Percentiles rank a stretch among this genome's conserved stretches.
Evolutionary conservation across 2,797 vertebrate genomes (phyloP).

Genomic region (Okamejei kenojei): DNA sequence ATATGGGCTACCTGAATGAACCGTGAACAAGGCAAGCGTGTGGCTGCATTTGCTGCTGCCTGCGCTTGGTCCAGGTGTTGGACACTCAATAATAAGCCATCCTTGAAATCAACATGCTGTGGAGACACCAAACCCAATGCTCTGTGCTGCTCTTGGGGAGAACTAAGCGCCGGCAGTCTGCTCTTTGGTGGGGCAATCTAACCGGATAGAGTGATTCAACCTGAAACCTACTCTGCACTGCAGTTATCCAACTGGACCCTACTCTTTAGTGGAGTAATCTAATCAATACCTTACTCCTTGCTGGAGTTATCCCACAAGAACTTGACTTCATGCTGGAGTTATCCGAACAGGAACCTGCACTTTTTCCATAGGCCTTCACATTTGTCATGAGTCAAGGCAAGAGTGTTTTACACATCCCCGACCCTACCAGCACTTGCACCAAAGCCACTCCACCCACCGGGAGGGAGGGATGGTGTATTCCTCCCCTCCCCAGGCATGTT

Average conservation of each 20-base stretch:
- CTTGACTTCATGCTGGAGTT: no score
- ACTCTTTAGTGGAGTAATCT: no score
- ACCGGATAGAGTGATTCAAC: no score
- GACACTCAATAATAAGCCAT: no score
- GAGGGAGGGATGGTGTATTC: not conserved
- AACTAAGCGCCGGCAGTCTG: no score
- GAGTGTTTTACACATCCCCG: not conserved
- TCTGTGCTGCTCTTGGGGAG: not conserved
- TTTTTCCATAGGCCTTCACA: not conserved
- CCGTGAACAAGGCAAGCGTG: not conserved
- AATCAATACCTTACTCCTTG: no score
- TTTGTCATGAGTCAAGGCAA: no score
- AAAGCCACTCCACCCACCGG: not conserved
- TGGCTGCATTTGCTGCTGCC: not conserved
- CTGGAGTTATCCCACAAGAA: no score
- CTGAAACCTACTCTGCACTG: no score
- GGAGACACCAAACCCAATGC: not conserved
- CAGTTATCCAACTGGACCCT: no score
- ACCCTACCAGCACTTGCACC: not conserved
- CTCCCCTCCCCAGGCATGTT: not conserved
- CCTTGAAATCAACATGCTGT: not conserved
- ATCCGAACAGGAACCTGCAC: not conserved
- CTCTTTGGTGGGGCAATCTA: no score
- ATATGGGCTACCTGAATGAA: not conserved
- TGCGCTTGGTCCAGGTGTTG: not conserved